Evolutionary conservation across 2,888 invertebrate species (phyloP), one percentile per base, ranked within the genome.

Genomic region (Pristionchus japonicus): DNA sequence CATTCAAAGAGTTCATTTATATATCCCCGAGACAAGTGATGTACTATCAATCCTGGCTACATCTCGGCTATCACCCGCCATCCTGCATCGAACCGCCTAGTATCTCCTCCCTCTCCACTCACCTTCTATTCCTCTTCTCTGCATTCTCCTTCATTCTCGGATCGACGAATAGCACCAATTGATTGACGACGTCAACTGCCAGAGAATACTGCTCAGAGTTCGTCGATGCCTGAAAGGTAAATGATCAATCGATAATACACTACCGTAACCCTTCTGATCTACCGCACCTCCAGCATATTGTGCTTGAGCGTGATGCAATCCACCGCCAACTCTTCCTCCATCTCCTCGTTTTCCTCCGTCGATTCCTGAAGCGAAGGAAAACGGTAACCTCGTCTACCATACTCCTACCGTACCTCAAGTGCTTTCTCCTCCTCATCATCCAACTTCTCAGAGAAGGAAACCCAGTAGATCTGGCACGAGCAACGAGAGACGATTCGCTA

Each of bases 401-500:
- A 47, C 77, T 17, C 40, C 84, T 40, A 37, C 84, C 84, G 43
- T 61, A 57, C n/a, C n/a, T n/a, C n/a, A n/a, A n/a, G n/a, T n/a
- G n/a, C n/a, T n/a, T n/a, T n/a, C n/a, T n/a, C n/a, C 84, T 96
- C 95, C 52, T 95, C 96, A 31, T 96, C 96, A 0, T 96, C 96
- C 89, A 96, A 96, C 90, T 96, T 96, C 87, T 96, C 97, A 94
- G 97, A 97, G 88, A 93, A 94, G 86, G 93, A 93, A 88, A 93
- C 93, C 89, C 94, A 99, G 95, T 98, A 98, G 95, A 99, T 98
- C 95, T 99, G 98, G 95, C 99, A 99, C 94, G 97, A 97, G 95
- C 99, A 99, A 2, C 98, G 96, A 0, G 98, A 98, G 23, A 99
- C 98, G 91, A 99, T 99, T 88, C 99, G 96, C 95, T 99, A 99